A percentile compares a stretch with the other conserved stretches of the same genome.
Conservation (phyloP, 1,140 invertebrate genomes). For the Panulirus ornatus region DNA sequence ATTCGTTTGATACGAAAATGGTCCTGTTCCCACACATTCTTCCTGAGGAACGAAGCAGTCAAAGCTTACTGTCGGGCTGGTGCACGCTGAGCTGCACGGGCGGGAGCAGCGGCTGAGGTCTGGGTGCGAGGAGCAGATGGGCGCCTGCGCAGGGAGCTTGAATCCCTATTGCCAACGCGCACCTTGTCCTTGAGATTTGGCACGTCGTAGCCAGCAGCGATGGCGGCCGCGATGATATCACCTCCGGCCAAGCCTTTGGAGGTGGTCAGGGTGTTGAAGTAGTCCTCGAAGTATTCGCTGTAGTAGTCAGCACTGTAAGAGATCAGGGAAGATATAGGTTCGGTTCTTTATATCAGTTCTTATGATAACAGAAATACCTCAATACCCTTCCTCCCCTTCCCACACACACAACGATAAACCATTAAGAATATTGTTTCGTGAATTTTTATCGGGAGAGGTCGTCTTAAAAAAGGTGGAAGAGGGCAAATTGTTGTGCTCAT, state of each 20-base stretch:
- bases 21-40: too few relatives aligned
- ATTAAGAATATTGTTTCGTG: too few relatives aligned
- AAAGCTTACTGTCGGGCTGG: background rate
- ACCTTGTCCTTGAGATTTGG: conserved; percentile 12
- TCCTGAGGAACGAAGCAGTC: background rate
- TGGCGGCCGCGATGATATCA: conserved; percentile 66
- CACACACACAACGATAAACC: too few relatives aligned
- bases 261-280: conserved; percentile 58
- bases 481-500: too few relatives aligned
- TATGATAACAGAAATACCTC: too few relatives aligned
- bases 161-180: background rate
- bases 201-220: conserved; percentile 54
- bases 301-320: conserved; percentile 64
- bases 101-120: background rate
- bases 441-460: too few relatives aligned
- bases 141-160: too few relatives aligned
- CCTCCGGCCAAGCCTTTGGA: conserved; percentile 12
- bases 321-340: background rate
- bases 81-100: background rate
- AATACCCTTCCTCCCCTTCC: too few relatives aligned
- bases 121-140: background rate
- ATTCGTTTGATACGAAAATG: too few relatives aligned
- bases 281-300: conserved; percentile 72
- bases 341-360: too few relatives aligned
- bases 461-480: too few relatives aligned